Evolutionary conservation across 1,140 invertebrate species (phyloP).

Genomic region (Hyles euphorbiae): DNA sequence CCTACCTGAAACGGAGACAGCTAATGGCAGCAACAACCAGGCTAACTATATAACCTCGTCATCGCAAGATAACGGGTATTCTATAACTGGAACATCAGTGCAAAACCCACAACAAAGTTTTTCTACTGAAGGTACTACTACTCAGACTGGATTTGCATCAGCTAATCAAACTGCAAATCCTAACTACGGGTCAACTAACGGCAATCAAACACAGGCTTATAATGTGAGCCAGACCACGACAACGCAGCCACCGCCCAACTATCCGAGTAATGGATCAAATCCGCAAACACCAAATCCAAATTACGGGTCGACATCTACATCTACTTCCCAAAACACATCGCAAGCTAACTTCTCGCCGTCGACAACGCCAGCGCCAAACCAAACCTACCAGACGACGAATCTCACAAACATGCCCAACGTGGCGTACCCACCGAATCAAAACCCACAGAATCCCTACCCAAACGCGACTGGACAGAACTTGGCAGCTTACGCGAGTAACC

Average conservation of each 20-base stretch:
- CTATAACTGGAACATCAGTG: constrained; percentile 29
- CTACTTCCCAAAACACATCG: constrained; percentile 41
- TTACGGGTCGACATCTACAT: constrained; percentile 31
- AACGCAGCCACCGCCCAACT: constrained; percentile 39
- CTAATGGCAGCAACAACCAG: constrained; percentile 45
- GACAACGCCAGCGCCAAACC: constrained; percentile 55
- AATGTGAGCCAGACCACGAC: constrained; percentile 42
- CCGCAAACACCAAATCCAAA: constrained; percentile 36
- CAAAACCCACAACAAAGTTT: constrained; percentile 53
- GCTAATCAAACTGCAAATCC: constrained; percentile 38
- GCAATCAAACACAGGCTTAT: constrained; percentile 36
- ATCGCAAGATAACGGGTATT: constrained; percentile 51
- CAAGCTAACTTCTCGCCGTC: constrained; percentile 58
- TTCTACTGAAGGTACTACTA: constrained; percentile 33
- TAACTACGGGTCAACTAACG: constrained; percentile 42
- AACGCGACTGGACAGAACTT: constrained; percentile 67
- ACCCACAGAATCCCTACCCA: constrained; percentile 52
- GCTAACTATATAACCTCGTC: constrained; percentile 57
- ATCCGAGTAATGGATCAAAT: constrained; percentile 42
- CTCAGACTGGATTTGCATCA: constrained; percentile 35
- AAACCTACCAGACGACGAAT: constrained; percentile 39
- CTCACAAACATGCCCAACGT: constrained; percentile 50
- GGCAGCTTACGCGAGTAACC: constrained; percentile 63
- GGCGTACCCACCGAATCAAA: constrained; percentile 40
- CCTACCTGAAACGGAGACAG: constrained; percentile 35